These are phyloP conservation scores for Tupaia tana DNA, from an alignment of 2,113 vertebrate species.

Conservation along the genomic window DNA sequence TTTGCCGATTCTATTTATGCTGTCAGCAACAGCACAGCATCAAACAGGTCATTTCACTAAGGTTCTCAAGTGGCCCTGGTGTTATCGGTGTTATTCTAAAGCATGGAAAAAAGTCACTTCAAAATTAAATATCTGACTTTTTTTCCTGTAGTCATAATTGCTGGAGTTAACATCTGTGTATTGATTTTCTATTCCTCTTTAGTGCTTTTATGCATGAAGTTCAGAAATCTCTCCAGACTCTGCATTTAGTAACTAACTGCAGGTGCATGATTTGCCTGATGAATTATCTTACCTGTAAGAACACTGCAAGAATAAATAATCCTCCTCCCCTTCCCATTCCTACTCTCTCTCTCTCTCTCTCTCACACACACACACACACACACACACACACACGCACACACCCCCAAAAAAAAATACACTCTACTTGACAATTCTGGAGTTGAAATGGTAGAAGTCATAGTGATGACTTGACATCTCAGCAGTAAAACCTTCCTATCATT, in stretches of 20 bases:
- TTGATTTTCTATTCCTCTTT: conserved; percentile 16
- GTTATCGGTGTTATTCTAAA: conserved; percentile 10
- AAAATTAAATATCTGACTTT: conserved; percentile 29
- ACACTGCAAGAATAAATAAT: neutral
- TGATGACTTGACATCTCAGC: neutral
- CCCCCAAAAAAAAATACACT: neutral
- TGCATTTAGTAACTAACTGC: neutral
- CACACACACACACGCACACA: neutral
- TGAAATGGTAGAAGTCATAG: neutral
- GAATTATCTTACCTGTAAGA: neutral
- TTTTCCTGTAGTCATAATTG: conserved; percentile 1
- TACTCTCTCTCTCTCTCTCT: no score
- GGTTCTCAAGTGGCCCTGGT: neutral
- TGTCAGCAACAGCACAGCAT: neutral
- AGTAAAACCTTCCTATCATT: conserved; percentile 27
- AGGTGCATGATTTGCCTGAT: neutral
- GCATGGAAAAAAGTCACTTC: conserved; percentile 12
- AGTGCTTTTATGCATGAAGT: neutral
- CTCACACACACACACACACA: neutral
- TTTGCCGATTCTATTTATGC: neutral
- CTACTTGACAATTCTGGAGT: neutral
- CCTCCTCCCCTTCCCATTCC: neutral
- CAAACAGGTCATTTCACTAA: neutral
- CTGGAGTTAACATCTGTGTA: neutral
- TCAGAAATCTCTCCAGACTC: conserved; percentile 1